Evolutionary conservation across 2,113 vertebrate genomes (phyloP), one percentile per base, ranked within the genome.

Genomic region (Phalacrocorax aristotelis): DNA sequence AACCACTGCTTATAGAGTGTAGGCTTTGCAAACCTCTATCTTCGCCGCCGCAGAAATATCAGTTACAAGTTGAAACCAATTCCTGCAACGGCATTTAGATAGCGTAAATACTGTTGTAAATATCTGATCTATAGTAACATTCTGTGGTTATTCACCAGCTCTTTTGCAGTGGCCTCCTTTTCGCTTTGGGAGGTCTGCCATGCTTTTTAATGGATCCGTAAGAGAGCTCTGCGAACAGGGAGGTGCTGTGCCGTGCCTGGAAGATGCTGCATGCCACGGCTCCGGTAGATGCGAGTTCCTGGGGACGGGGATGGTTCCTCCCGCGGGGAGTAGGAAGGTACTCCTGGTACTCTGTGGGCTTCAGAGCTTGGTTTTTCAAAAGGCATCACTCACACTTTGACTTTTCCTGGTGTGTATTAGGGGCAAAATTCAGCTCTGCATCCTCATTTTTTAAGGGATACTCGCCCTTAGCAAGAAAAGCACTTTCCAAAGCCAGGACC

Each of bases 1-100:
- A 98, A 98, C 97, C 40, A 0, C 96, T 89, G 87, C 87, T 97
- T 88, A 70, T 44, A 90, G 97, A 98, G 90, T 81, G 71, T 22
- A 93, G 90, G 92, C 95, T 97, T 91, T 38, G 36, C 91, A 86
- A 65, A 92, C 95, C 94, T 95, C 90, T 70, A 25, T 95, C 79
- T 61, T 89, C 32, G 10, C 71, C 23, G 49, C 97, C 61, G 3
- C 96, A 85, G 89, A 96, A 97, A 82, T 94, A 97, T 83, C 58
- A 29, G 93, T 96, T 97, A 90, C 93, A 60, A 58, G 23, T 69
- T 81, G 94, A 97, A 97, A 87, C 77, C 79, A 77, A 38, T 97
- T 97, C 97, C 81, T 95, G 76, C 93, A 40, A 58, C 77, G 2
- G 86, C 91, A 10, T 98, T 97, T 92, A 91, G 89, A 65, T 75